Conservation (phyloP, 2,888 invertebrate genomes). For the Scaptomyza flava region DNA sequence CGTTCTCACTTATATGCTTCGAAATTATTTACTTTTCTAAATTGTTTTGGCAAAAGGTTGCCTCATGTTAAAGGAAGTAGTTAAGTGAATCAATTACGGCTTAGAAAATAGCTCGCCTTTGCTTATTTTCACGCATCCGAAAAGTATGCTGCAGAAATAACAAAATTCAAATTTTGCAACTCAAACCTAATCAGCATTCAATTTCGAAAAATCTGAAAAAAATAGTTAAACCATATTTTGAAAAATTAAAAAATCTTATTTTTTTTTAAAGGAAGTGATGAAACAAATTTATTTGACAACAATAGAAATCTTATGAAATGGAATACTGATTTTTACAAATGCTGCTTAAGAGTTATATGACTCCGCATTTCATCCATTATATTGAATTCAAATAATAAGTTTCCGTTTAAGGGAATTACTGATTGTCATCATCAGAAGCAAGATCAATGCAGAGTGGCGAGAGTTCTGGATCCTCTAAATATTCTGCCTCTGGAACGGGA, state of each 20-base stretch:
- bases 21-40: no score
- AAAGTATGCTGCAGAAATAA: no score
- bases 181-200: no score
- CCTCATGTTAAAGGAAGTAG: no score
- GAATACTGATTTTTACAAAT: background rate
- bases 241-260: background rate
- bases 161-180: no score
- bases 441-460: constrained; percentile 14
- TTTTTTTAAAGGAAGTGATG: background rate
- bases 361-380: background rate
- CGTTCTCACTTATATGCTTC: no score
- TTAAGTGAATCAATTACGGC: no score
- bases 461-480: accelerated
- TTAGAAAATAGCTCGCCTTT: no score
- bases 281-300: constrained; percentile 7
- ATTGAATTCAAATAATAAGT: background rate
- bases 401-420: background rate
- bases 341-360: background rate
- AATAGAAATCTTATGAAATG: background rate
- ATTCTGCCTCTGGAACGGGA: no score
- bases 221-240: background rate
- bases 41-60: no score
- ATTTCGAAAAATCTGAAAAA: background rate
- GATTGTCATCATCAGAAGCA: constrained; percentile 10
- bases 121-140: no score